phyloP scores from a whole-genome alignment of 2,797 vertebrate species.

The Molothrus aeneus region DNA sequence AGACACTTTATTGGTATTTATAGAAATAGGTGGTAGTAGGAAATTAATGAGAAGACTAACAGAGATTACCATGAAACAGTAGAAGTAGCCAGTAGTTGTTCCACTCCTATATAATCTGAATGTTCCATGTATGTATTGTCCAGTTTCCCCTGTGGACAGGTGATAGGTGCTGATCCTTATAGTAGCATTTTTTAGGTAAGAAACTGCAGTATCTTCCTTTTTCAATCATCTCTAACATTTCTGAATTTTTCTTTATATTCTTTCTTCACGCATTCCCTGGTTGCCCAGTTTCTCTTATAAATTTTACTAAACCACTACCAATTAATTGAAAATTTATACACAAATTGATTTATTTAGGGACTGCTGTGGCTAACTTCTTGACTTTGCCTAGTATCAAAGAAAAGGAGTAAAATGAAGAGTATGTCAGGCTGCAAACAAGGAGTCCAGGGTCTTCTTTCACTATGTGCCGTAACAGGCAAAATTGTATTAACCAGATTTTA shows the following conservation, averaged over 20 bases:
- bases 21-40: not conserved
- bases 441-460: constrained; percentile 20
- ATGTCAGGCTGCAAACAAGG: not conserved
- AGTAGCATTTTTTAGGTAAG: not conserved
- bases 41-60: not conserved
- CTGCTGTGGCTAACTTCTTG: not conserved
- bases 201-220: not conserved
- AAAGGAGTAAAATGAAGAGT: not conserved
- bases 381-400: not conserved
- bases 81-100: not conserved
- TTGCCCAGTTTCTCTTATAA: not conserved
- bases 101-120: not conserved
- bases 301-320: not conserved
- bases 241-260: not conserved
- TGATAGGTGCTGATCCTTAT: not conserved
- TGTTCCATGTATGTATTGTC: not conserved
- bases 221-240: not conserved
- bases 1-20: not conserved
- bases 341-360: not conserved
- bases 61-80: not conserved
- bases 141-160: not conserved
- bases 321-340: not conserved
- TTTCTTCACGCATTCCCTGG: not conserved
- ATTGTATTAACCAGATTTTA: constrained; percentile 1
- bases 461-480: not conserved